Evolutionary conservation across 2,113 vertebrate genomes (phyloP).

Genomic region (Gobius niger): DNA sequence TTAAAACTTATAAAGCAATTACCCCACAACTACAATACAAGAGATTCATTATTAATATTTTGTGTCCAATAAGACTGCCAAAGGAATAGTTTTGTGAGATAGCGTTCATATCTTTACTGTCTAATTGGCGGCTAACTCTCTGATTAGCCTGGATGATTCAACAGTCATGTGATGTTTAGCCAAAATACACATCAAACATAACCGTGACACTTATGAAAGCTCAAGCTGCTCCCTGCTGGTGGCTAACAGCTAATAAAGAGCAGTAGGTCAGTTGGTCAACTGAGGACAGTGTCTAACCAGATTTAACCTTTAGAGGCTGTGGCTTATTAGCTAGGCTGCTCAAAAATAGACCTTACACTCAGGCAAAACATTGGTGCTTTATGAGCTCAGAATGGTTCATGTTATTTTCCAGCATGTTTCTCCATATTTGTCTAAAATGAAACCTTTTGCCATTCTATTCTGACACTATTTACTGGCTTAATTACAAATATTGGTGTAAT

Average conservation of each 20-base stretch:
- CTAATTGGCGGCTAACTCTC: background rate
- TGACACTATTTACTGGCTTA: too few relatives aligned
- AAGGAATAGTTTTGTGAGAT: too few relatives aligned
- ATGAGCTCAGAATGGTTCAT: background rate
- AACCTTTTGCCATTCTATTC: too few relatives aligned
- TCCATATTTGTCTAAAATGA: too few relatives aligned
- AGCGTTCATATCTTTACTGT: background rate
- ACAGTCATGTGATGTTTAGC: background rate
- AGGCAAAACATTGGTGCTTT: background rate
- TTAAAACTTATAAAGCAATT: background rate
- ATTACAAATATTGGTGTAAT: too few relatives aligned
- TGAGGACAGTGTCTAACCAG: conserved; percentile 2
- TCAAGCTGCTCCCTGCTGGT: background rate
- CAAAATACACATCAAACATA: background rate
- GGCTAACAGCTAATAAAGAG: conserved; percentile 1
- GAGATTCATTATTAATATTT: too few relatives aligned
- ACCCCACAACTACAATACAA: too few relatives aligned
- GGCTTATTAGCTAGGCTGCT: background rate
- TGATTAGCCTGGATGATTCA: background rate
- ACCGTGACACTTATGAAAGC: background rate
- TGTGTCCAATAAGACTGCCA: too few relatives aligned
- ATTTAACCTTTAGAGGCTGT: background rate
- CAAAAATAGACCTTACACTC: background rate
- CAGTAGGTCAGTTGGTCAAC: background rate
- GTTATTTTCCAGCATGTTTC: too few relatives aligned